phyloP scores from a whole-genome alignment of 2,888 invertebrate genomes.

The Epirrhoe tristata region DNA sequence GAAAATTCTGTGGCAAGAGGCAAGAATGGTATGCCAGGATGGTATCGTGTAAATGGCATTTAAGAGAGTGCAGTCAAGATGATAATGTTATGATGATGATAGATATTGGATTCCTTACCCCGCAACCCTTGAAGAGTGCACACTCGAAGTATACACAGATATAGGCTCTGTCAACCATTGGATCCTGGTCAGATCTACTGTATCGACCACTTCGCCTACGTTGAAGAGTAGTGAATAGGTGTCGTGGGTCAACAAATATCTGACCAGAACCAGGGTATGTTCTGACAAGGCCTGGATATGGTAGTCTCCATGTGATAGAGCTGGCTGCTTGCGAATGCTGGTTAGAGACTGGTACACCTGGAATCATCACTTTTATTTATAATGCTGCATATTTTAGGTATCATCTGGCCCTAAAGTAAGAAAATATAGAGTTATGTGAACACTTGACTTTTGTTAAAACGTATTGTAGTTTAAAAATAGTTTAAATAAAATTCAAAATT shows the following conservation, averaged over 20 bases:
- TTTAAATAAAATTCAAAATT: no score
- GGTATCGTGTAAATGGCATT: no score
- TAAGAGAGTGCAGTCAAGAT: background rate
- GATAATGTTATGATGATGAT: no score
- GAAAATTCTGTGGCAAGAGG: no score
- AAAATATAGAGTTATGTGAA: no score
- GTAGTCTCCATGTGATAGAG: constrained; percentile 69
- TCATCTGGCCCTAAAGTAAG: background rate
- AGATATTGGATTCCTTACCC: constrained; percentile 56
- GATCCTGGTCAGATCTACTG: constrained; percentile 65
- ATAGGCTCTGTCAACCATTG: constrained; percentile 53
- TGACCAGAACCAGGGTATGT: constrained; percentile 58
- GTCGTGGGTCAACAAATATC: constrained; percentile 60
- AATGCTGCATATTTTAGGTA: background rate
- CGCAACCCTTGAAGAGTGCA: constrained; percentile 56
- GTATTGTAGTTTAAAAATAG: no score
- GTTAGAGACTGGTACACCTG: constrained; percentile 84
- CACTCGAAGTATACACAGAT: constrained; percentile 62
- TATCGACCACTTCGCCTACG: constrained; percentile 69
- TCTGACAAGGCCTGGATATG: constrained; percentile 61
- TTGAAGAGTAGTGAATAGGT: constrained; percentile 80
- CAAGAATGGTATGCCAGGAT: no score
- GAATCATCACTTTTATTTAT: constrained; percentile 14
- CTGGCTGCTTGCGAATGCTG: constrained; percentile 72
- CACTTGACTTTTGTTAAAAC: no score